These are phyloP conservation scores for Pangasius sanitwongsei DNA, from an alignment of 2,797 vertebrate species.

Conservation along the genomic window DNA sequence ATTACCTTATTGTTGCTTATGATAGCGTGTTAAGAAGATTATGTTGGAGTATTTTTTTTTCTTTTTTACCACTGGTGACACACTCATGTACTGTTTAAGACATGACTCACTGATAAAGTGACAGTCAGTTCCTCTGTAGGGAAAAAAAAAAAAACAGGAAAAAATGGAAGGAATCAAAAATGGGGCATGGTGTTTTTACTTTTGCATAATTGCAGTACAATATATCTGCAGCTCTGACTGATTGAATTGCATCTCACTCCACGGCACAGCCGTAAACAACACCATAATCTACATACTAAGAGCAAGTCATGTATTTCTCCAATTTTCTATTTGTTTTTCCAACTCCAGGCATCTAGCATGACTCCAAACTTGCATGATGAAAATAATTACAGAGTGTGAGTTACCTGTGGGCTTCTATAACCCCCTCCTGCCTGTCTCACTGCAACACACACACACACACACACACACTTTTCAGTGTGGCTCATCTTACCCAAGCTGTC, in stretches of 20 bases:
- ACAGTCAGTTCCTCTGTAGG: background rate
- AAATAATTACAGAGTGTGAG: conserved; percentile 61
- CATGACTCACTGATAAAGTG: conserved; percentile 23
- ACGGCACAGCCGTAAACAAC: conserved; percentile 49
- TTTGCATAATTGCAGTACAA: conserved; percentile 60
- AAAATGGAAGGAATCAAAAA: conserved; percentile 46
- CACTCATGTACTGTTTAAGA: conserved; percentile 19
- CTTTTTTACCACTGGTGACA: conserved; percentile 29
- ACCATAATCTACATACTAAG: conserved; percentile 44
- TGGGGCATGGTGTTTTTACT: conserved; percentile 35
- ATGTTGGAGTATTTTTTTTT: conserved; percentile 51
- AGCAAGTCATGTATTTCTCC: conserved; percentile 29
- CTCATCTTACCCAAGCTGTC: conserved; percentile 52
- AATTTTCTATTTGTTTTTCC: conserved; percentile 21
- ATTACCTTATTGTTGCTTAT: conserved; percentile 68
- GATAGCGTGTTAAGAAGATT: conserved; percentile 61
- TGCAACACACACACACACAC: conserved; percentile 18
- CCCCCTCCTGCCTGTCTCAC: conserved; percentile 8
- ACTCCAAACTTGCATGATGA: conserved; percentile 60
- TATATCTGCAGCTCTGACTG: conserved; percentile 53
- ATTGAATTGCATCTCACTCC: conserved; percentile 57
- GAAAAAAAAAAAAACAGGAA: background rate
- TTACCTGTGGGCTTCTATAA: conserved; percentile 56
- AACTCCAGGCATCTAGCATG: conserved; percentile 36
- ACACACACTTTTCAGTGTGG: conserved; percentile 44